A percentile compares a stretch with the other conserved stretches of the same genome.
These are phyloP conservation scores for Ovis canadensis DNA, from an alignment of 2,113 vertebrate genomes.

Conservation along the genomic window DNA sequence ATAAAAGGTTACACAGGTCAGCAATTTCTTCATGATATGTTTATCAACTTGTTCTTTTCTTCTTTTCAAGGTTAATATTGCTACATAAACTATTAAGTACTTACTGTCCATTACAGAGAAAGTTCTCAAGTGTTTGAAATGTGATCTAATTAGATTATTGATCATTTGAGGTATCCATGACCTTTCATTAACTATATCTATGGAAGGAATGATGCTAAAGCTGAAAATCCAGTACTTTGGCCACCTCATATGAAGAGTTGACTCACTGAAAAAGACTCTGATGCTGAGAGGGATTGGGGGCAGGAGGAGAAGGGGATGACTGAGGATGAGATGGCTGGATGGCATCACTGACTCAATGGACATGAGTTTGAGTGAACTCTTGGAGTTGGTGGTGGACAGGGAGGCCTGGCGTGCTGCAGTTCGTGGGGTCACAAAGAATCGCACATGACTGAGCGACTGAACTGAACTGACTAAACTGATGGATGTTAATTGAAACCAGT, in stretches of 20 bases:
- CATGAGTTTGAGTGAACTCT: too few relatives aligned
- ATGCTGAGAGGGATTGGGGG: too few relatives aligned
- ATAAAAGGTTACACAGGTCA: neutral
- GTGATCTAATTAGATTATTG: neutral
- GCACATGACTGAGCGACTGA: rapidly evolving
- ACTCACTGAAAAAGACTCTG: too few relatives aligned
- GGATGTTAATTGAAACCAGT: neutral
- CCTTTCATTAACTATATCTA: neutral
- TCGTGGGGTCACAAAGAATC: too few relatives aligned
- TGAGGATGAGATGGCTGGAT: too few relatives aligned
- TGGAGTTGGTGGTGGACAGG: too few relatives aligned
- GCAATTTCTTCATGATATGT: neutral
- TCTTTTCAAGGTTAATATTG: neutral
- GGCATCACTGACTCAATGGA: too few relatives aligned
- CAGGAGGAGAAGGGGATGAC: too few relatives aligned
- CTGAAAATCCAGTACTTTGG: too few relatives aligned
- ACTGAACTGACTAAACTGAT: too few relatives aligned
- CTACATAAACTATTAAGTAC: neutral
- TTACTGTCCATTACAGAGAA: neutral
- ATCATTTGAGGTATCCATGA: neutral
- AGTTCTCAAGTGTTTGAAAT: neutral
- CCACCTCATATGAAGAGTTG: too few relatives aligned
- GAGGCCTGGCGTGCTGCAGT: too few relatives aligned
- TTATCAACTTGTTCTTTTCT: neutral
- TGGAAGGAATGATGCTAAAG: neutral